Conservation (phyloP, 35 echinoderm and acorn worm genomes). For the Ptychodera flava region DNA sequence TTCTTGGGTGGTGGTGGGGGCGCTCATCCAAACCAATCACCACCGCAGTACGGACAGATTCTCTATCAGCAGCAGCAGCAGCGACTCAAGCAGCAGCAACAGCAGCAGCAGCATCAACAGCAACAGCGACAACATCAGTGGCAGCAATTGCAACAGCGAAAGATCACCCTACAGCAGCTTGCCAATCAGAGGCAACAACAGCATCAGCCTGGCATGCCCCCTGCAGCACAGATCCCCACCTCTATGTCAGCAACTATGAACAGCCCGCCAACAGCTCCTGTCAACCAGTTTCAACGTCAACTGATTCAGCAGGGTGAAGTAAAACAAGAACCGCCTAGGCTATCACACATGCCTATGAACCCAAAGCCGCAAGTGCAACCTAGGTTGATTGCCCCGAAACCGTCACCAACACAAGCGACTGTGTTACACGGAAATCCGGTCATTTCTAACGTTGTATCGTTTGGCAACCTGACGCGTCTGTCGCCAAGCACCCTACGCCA, state of each 20-base stretch:
- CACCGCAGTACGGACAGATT: not conserved
- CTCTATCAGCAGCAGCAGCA: not conserved
- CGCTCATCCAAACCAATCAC: not conserved
- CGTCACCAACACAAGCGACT: not conserved
- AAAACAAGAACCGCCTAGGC: not conserved
- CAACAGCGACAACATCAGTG: not conserved
- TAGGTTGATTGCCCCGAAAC: not conserved
- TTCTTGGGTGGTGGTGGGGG: too few relatives aligned
- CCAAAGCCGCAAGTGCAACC: not conserved
- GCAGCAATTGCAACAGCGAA: slow-evolving; percentile 13
- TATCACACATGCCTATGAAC: not conserved
- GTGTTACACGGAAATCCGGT: not conserved
- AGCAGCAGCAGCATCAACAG: slow-evolving; percentile 14
- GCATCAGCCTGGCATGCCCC: not conserved
- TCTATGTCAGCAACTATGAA: too few relatives aligned
- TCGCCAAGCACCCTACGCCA: not conserved
- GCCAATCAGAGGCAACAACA: not conserved
- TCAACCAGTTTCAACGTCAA: not conserved
- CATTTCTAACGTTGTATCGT: not conserved
- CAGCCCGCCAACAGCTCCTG: not conserved
- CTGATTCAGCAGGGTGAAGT: not conserved
- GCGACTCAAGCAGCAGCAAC: not conserved
- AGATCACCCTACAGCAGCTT: not conserved
- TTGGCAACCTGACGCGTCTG: not conserved
- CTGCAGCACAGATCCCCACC: not conserved